These are phyloP conservation scores for Hirtodrosophila trivittata DNA, from an alignment of 2,888 invertebrate genomes.

Conservation along the genomic window DNA sequence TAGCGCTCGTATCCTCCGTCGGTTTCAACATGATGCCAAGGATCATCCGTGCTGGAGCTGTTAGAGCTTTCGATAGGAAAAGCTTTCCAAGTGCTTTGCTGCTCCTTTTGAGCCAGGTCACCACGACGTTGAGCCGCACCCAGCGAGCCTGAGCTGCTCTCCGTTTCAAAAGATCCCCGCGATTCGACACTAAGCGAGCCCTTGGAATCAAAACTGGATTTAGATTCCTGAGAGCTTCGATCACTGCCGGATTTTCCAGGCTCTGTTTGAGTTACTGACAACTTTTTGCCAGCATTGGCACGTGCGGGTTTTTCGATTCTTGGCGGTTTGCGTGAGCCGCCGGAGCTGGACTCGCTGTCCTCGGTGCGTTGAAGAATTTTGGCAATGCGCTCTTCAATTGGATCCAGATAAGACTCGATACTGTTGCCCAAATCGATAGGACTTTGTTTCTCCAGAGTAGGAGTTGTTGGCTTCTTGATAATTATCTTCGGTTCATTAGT, in stretches of 20 bases:
- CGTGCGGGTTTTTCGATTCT: constrained; percentile 84
- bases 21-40: constrained; percentile 90
- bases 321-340: constrained; percentile 85
- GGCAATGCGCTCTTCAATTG: constrained; percentile 84
- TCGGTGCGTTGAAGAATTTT: constrained; percentile 84
- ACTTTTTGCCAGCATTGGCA: constrained; percentile 81
- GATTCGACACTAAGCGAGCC: constrained; percentile 88
- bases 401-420: constrained; percentile 83
- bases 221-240: constrained; percentile 85
- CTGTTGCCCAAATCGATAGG: constrained; percentile 87
- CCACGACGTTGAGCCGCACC: constrained; percentile 89
- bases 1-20: constrained; percentile 87
- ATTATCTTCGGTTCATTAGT: constrained; percentile 76
- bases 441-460: constrained; percentile 87
- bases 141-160: constrained; percentile 90
- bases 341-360: constrained; percentile 87
- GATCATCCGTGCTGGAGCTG: constrained; percentile 93
- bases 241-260: constrained; percentile 81
- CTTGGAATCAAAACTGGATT: constrained; percentile 87
- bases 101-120: constrained; percentile 86
- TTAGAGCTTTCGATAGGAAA: constrained; percentile 94
- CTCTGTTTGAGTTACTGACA: constrained; percentile 83
- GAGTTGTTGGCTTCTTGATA: constrained; percentile 84
- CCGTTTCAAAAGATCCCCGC: constrained; percentile 89
- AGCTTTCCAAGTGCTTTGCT: constrained; percentile 92